Evolutionary conservation across 2,888 invertebrate genomes (phyloP).

Genomic region (Chrysopilus asiliformis): DNA sequence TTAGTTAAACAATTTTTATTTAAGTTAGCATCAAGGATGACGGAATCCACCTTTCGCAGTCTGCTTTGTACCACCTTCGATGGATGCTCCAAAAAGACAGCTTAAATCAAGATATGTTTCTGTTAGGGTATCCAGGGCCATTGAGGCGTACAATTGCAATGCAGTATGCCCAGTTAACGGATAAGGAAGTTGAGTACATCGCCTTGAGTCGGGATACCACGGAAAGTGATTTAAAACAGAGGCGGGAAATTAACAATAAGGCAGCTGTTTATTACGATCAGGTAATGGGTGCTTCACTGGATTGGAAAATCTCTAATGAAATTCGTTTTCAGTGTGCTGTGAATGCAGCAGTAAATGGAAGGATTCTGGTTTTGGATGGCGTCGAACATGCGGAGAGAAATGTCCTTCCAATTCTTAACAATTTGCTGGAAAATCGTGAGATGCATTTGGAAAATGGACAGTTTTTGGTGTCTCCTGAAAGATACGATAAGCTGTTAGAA

Average conservation of each 20-base stretch:
- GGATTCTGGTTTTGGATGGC: constrained; percentile 83
- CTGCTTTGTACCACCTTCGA: constrained; percentile 63
- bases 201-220: constrained; percentile 91
- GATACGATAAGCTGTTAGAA: constrained; percentile 80
- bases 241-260: constrained; percentile 78
- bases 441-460: constrained; percentile 97
- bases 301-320: too few relatives aligned
- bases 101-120: constrained; percentile 87
- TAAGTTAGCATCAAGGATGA: constrained; percentile 37
- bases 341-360: constrained; percentile 75
- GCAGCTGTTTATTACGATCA: constrained; percentile 90
- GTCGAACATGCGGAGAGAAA: constrained; percentile 97
- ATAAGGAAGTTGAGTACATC: constrained; percentile 85
- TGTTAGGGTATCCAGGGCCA: constrained; percentile 84
- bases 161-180: constrained; percentile 77
- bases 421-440: constrained; percentile 90
- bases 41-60: constrained; percentile 53
- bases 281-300: constrained; percentile 43
- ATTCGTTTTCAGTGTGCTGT: constrained; percentile 79
- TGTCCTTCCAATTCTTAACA: constrained; percentile 90
- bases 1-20: constrained; percentile 16
- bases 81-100: constrained; percentile 96
- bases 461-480: constrained; percentile 73
- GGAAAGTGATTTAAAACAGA: constrained; percentile 91
- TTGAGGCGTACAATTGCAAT: constrained; percentile 65